phyloP scores from a whole-genome alignment of 2,888 invertebrate species.

The Calameuta filiformis region DNA sequence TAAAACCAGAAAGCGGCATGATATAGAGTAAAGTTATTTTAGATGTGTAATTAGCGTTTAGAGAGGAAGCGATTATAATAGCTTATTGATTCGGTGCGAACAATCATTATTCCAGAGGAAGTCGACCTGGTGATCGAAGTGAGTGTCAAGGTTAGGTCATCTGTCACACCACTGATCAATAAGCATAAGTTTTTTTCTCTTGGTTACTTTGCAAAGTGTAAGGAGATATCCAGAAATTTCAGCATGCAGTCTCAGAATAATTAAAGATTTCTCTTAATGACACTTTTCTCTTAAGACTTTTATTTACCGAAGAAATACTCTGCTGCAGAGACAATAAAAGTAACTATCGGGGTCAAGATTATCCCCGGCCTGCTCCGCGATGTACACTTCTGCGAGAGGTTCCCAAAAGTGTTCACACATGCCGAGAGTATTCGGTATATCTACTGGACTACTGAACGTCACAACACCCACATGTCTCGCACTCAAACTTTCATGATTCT shows the following conservation, averaged over 20 bases:
- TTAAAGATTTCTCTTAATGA: not conserved
- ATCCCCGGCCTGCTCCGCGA: constrained; percentile 64
- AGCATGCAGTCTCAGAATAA: not conserved
- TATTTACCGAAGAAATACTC: constrained; percentile 76
- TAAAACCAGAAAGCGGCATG: not conserved
- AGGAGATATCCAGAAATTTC: not conserved
- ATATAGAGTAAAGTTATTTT: not conserved
- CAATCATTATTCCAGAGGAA: not conserved
- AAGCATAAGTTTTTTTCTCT: constrained; percentile 23
- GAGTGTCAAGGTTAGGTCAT: constrained; percentile 56
- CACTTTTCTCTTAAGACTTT: not conserved
- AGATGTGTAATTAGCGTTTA: not conserved
- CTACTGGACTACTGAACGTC: constrained; percentile 33
- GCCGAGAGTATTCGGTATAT: constrained; percentile 8
- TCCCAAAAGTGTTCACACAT: constrained; percentile 74
- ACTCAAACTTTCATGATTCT: constrained; percentile 38
- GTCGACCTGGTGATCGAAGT: constrained; percentile 14
- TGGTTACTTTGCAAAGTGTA: not conserved
- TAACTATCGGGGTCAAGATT: constrained; percentile 68
- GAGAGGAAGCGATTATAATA: not conserved
- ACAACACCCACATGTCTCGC: constrained; percentile 44
- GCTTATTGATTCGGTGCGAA: not conserved
- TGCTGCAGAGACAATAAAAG: constrained; percentile 77
- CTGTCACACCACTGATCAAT: constrained; percentile 53
- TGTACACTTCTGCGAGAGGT: constrained; percentile 75